phyloP scores from a whole-genome alignment of 2,888 invertebrate species.

The Ecliptopera silaceata region DNA sequence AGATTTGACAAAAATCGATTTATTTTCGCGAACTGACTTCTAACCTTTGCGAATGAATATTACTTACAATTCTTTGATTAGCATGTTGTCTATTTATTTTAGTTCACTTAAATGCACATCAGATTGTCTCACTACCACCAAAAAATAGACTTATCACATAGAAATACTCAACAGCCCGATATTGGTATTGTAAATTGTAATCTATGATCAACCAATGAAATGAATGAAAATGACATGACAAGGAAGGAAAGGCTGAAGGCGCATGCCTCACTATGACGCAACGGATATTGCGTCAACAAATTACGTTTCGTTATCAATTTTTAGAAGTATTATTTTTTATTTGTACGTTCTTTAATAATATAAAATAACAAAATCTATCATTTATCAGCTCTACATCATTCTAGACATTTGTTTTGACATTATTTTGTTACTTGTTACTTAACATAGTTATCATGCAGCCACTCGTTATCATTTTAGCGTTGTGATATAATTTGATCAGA shows the following conservation, averaged over 20 bases:
- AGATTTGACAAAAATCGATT: slow-evolving; percentile 73
- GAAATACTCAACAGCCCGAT: slow-evolving; percentile 76
- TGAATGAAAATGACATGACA: slow-evolving; percentile 76
- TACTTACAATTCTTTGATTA: slow-evolving; percentile 89
- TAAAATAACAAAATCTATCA: no score
- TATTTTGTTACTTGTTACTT: no score
- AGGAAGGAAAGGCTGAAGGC: slow-evolving; percentile 60
- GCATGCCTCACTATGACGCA: slow-evolving; percentile 85
- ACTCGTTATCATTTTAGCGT: no score
- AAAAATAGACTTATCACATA: slow-evolving; percentile 76
- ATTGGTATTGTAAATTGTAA: slow-evolving; percentile 73
- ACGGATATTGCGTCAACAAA: slow-evolving; percentile 83
- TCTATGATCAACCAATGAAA: slow-evolving; percentile 78
- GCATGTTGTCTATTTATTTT: slow-evolving; percentile 81
- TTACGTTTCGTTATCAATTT: slow-evolving; percentile 37
- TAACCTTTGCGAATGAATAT: slow-evolving; percentile 59
- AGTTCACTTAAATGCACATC: slow-evolving; percentile 78
- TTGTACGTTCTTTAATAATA: no score
- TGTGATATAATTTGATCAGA: no score
- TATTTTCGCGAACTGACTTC: slow-evolving; percentile 62
- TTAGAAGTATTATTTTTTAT: background rate
- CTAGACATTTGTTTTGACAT: no score
- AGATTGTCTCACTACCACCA: slow-evolving; percentile 79
- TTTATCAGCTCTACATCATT: no score
- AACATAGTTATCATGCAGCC: no score